phyloP scores from a whole-genome alignment of 2,113 vertebrate species.

The Erythrocebus patas region DNA sequence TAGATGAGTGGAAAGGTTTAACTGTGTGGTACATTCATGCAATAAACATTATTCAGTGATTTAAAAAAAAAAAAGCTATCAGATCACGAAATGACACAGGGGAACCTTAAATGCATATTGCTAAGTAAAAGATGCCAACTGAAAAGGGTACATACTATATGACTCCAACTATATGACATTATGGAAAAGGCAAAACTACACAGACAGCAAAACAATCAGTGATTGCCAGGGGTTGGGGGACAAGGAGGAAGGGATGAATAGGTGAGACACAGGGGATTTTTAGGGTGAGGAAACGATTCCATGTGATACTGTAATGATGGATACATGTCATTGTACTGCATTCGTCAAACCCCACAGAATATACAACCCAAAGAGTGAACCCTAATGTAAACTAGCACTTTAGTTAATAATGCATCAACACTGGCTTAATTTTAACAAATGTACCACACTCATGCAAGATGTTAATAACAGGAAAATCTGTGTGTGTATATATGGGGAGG shows the following conservation, averaged over 20 bases:
- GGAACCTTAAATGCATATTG: background rate
- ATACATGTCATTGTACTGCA: background rate
- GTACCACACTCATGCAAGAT: background rate
- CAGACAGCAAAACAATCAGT: background rate
- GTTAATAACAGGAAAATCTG: background rate
- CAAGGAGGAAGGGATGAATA: too few relatives aligned
- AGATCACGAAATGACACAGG: background rate
- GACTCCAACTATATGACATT: background rate
- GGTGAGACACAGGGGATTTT: background rate
- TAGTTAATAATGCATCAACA: background rate
- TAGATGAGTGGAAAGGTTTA: background rate
- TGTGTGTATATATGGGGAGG: background rate
- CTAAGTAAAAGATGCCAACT: background rate
- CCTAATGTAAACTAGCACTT: background rate
- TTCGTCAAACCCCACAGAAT: background rate
- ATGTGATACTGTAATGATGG: background rate
- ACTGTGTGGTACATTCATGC: background rate
- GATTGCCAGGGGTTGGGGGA: background rate
- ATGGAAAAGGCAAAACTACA: background rate
- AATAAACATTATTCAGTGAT: background rate
- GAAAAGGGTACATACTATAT: background rate
- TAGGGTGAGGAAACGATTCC: background rate
- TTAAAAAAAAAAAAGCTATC: background rate
- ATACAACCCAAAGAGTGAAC: background rate
- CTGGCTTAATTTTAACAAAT: background rate